Conservation (phyloP, 1,140 invertebrate genomes). For the Sipha flava region DNA sequence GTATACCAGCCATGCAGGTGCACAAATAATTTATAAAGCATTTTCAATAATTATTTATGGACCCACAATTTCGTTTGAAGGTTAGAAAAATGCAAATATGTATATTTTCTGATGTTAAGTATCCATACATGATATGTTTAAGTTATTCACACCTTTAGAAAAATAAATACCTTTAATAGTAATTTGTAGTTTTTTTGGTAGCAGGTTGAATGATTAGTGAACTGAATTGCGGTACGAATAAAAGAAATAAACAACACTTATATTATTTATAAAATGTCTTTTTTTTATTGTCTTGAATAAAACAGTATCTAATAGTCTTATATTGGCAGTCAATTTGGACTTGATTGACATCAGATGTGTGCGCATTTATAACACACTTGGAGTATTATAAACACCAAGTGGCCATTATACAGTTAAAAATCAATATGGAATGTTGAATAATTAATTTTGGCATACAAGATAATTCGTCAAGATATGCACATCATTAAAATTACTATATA, state of each 20-base stretch:
- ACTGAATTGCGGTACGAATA: neutral
- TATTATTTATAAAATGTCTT: conserved; percentile 9
- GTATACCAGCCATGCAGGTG: too few species aligned
- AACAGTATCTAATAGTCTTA: conserved; percentile 30
- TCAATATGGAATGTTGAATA: conserved; percentile 26
- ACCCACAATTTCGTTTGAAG: too few species aligned
- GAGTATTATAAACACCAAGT: neutral
- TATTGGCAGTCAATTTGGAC: conserved; percentile 31
- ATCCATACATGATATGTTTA: too few species aligned
- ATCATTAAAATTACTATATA: conserved; percentile 10
- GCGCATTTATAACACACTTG: neutral
- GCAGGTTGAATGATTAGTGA: neutral
- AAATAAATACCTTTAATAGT: neutral
- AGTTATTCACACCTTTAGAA: too few species aligned
- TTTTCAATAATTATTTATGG: too few species aligned
- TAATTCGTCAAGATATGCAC: conserved; percentile 24
- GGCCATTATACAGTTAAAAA: neutral
- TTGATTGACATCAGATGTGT: conserved; percentile 11
- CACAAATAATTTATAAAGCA: too few species aligned
- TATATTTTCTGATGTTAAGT: too few species aligned
- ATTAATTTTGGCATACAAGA: conserved; percentile 25
- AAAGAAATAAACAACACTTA: neutral
- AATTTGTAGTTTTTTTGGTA: neutral
- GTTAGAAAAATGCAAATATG: too few species aligned
- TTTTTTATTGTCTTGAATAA: conserved; percentile 5